Evolutionary conservation across 2,888 invertebrate genomes (phyloP).

Genomic region (Heliconius ethilla): DNA sequence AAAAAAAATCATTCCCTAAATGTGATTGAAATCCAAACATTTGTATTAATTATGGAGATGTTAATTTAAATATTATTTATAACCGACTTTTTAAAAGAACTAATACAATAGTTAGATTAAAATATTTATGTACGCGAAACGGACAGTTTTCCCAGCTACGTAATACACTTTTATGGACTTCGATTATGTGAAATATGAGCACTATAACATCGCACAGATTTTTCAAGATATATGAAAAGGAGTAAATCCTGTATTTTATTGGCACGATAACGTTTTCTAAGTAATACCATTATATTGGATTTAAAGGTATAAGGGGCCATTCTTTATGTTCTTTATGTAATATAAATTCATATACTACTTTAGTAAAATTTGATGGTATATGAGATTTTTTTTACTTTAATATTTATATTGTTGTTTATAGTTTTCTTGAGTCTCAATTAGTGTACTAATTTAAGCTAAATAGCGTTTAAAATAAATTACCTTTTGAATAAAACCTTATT

Average conservation of each 20-base stretch:
- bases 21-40: not conserved
- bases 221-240: slow-evolving; percentile 30
- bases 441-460: not conserved
- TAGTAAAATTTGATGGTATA: slow-evolving; percentile 9
- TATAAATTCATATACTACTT: slow-evolving; percentile 24
- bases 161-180: slow-evolving; percentile 24
- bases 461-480: no score
- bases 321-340: slow-evolving; percentile 24
- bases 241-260: slow-evolving; percentile 28
- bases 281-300: slow-evolving; percentile 32
- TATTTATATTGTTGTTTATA: not conserved
- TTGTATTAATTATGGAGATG: no score
- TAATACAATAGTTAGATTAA: slow-evolving; percentile 11
- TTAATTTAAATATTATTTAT: not conserved
- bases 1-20: not conserved
- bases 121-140: not conserved
- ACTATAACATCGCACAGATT: slow-evolving; percentile 24
- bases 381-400: not conserved
- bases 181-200: slow-evolving; percentile 17
- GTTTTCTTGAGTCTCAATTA: not conserved
- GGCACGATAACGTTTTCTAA: slow-evolving; percentile 30
- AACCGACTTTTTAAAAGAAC: not conserved
- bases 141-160: not conserved
- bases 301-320: slow-evolving; percentile 31
- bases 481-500: no score